Evolutionary conservation across 2,888 invertebrate species (phyloP).

Genomic region (Luperina nickerlii): DNA sequence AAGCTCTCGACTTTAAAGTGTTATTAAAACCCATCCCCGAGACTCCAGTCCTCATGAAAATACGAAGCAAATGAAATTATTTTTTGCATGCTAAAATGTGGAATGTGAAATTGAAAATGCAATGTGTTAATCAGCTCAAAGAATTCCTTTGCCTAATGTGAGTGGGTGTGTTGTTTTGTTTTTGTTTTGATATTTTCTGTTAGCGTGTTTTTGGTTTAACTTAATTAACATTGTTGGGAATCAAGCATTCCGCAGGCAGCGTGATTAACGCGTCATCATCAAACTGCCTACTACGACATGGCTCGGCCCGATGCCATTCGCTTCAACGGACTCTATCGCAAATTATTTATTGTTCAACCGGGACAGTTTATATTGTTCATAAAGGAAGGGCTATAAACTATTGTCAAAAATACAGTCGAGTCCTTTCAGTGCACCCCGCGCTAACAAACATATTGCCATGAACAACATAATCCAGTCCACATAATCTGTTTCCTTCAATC

Average conservation of each 20-base stretch:
- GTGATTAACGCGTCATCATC: no score
- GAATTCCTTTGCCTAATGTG: conserved; percentile 26
- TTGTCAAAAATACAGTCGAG: no score
- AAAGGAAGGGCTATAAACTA: no score
- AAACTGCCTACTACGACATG: no score
- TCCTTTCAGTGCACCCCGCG: no score
- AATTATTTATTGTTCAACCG: no score
- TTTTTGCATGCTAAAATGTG: conserved; percentile 50
- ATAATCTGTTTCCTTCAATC: neutral
- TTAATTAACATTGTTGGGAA: no score
- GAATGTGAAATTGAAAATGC: conserved; percentile 48
- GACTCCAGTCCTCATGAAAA: conserved; percentile 59
- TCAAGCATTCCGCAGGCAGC: no score
- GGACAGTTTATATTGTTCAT: no score
- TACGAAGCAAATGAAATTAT: conserved; percentile 60
- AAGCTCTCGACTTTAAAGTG: conserved; percentile 67
- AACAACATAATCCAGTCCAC: conserved; percentile 1
- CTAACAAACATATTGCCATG: neutral
- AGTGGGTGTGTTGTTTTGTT: neutral
- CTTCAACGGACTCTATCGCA: no score
- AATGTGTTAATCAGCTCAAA: conserved; percentile 51
- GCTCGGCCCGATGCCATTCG: no score
- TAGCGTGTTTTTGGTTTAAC: neutral
- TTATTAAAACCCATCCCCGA: conserved; percentile 69
- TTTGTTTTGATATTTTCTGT: conserved; percentile 11